Base-by-base conservation (phyloP, 2,888 invertebrate species). In the Cyclophora punctaria region DNA sequence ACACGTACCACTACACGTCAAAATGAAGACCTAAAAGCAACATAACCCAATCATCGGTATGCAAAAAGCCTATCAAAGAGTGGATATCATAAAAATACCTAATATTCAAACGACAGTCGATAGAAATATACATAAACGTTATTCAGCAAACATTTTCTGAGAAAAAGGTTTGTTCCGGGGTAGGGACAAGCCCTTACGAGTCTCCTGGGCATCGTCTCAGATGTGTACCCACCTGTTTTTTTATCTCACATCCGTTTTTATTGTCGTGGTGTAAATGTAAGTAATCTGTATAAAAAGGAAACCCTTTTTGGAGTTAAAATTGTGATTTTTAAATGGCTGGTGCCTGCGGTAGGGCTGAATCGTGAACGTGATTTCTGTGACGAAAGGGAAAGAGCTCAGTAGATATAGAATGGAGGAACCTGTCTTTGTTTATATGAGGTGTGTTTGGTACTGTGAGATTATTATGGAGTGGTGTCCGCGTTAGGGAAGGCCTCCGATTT, bases 201-300 rank as follows among this genome's bases (percentile, higher is more conserved):
- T 65, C 80, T 70, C 80, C 47, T 33, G 79, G 75, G 81, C 53
- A 64, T 67, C 67, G 67, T 73, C 60, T 59, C 54, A 66, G 63
- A 64, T 67, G 62, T 70, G 68, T 64, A 71, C 64, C 69, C 69
- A 73, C 76, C 74, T 73, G 73, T 69, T 73, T 72, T 71, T 70
- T 70, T 64, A 67, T 64, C 65, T 67, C 64, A 58, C 66, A 63
- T 69, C 60, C 61, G 60, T 71, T 77, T 71, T 74, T 75, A 74
- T 70, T 66, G 65, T 64, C 66, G 67, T 67, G 69, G 66, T 65
- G 55, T 52, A 52, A 49, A 48, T 50, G 52, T 55, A 52, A 55
- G 55, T 56, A 51, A 57, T 54, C 52, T 47, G 49, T 44, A 56
- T 57, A 53, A 59, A 63, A 60, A 56, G 56, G 46, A 20, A 49